Conservation (phyloP, 2,888 invertebrate genomes). For the Notodonta dromedarius region DNA sequence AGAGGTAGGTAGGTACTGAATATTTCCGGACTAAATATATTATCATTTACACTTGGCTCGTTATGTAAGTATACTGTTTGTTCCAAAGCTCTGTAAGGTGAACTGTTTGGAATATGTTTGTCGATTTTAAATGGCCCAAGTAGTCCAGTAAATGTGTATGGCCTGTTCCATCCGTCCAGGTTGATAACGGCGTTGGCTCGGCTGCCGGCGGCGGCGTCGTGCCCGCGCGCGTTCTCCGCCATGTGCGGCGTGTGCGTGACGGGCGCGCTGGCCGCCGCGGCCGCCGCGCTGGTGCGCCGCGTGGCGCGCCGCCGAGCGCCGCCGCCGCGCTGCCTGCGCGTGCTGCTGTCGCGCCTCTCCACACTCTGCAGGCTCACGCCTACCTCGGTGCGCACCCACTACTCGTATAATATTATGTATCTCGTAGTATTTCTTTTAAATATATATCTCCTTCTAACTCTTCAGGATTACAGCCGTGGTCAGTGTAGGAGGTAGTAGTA, state of each 20-base stretch:
- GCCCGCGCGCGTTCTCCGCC: conserved; percentile 45
- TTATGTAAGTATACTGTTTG: no score
- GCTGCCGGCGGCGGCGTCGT: conserved; percentile 49
- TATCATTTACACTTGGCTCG: no score
- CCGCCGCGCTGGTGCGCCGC: conserved; percentile 51
- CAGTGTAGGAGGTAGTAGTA: no score
- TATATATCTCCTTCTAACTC: no score
- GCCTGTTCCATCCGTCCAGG: conserved; percentile 41
- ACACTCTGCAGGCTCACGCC: conserved; percentile 45
- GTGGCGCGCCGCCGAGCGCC: conserved; percentile 44
- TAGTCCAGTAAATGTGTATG: no score
- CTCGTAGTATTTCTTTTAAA: no score
- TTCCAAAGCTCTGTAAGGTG: no score
- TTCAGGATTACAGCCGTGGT: no score
- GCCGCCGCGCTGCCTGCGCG: conserved; percentile 50
- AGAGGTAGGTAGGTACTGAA: no score
- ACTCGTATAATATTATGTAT: neutral
- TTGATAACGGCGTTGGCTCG: conserved; percentile 56
- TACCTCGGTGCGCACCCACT: conserved; percentile 28
- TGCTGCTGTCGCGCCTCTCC: conserved; percentile 40
- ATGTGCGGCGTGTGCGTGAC: conserved; percentile 40
- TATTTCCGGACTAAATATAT: no score
- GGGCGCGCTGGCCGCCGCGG: conserved; percentile 46
- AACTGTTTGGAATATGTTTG: no score
- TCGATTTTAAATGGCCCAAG: no score